Percentiles rank a stretch among this genome's conserved stretches.
phyloP scores from a whole-genome alignment of 2,113 vertebrate species.

The Odobenus rosmarus region DNA sequence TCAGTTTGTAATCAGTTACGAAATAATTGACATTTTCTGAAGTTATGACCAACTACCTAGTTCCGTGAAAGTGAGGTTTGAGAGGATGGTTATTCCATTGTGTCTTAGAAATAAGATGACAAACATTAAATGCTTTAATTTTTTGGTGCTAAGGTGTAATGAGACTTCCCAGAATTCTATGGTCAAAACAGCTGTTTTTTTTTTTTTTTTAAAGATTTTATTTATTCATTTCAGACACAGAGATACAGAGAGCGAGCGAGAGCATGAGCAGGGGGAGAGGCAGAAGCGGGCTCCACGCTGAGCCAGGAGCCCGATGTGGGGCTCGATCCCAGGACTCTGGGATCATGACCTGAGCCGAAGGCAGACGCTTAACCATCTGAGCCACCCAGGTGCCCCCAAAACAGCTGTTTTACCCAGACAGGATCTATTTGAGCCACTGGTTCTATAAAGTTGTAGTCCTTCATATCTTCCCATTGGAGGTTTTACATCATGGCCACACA shows the following conservation, averaged over 20 bases:
- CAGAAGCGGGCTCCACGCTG: no score
- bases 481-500: slow-evolving; percentile 23
- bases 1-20: not conserved
- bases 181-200: slow-evolving; percentile 20
- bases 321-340: no score
- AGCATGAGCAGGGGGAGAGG: no score
- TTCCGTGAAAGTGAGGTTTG: not conserved
- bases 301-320: no score
- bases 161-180: not conserved
- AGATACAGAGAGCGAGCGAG: no score
- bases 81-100: not conserved
- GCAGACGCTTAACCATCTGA: no score
- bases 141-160: slow-evolving; percentile 49
- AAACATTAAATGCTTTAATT: not conserved
- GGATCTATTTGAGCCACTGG: not conserved
- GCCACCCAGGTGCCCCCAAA: no score
- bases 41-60: not conserved
- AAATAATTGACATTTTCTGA: not conserved
- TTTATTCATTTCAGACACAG: no score
- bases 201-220: no score
- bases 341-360: no score
- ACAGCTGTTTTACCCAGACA: slow-evolving; percentile 1
- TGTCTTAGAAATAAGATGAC: not conserved
- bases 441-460: slow-evolving; percentile 4
- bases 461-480: not conserved